These are phyloP conservation scores for Phrynocephalus versicolor DNA, from an alignment of 2,113 vertebrate genomes.

Conservation along the genomic window DNA sequence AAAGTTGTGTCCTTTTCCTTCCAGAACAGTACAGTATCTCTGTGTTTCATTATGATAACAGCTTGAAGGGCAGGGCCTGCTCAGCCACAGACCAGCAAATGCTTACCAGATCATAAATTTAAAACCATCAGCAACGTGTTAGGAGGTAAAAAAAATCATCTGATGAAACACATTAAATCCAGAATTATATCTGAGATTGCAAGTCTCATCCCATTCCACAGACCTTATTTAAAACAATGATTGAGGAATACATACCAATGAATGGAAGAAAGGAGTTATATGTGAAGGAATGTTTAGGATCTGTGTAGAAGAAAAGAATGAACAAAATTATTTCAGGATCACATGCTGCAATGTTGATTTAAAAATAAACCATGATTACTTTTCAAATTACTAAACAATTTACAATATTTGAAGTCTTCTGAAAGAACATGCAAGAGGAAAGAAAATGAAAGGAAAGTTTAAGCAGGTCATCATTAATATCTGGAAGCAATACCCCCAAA, in stretches of 20 bases:
- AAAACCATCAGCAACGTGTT: too few relatives aligned
- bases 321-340: background rate
- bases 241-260: constrained; percentile 45
- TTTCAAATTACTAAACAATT: background rate
- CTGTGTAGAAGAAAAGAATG: constrained; percentile 19
- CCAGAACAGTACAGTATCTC: too few relatives aligned
- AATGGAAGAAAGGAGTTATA: constrained; percentile 38
- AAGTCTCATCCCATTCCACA: background rate
- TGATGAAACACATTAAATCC: background rate
- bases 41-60: too few relatives aligned
- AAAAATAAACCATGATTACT: background rate
- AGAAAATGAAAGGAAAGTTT: background rate
- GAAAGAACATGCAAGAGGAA: background rate
- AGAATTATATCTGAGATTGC: background rate
- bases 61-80: too few relatives aligned
- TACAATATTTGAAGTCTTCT: background rate
- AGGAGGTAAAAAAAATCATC: too few relatives aligned
- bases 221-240: background rate
- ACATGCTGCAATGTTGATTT: background rate
- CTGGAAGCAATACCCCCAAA: background rate
- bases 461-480: background rate
- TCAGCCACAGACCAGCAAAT: too few relatives aligned
- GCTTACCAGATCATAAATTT: too few relatives aligned
- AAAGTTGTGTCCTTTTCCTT: too few relatives aligned
- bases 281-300: background rate